Percentiles rank a stretch among this genome's conserved stretches.
Conservation (phyloP, 2,888 invertebrate genomes). For the Bedellia somnulentella region DNA sequence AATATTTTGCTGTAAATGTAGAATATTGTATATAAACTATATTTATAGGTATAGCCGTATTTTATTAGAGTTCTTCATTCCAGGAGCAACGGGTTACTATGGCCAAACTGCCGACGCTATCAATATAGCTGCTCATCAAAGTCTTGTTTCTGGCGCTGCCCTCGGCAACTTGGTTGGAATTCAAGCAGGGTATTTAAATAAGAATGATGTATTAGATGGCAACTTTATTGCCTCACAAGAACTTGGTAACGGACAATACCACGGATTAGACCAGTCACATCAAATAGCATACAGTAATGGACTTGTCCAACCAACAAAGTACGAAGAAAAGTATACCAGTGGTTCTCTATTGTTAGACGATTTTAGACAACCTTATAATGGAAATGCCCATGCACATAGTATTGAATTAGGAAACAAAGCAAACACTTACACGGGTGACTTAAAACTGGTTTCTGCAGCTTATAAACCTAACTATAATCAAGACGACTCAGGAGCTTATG, state of each 20-base stretch:
- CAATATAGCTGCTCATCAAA: constrained; percentile 50
- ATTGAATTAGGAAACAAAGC: background rate
- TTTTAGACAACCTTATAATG: constrained; percentile 35
- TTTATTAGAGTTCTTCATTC: constrained; percentile 11
- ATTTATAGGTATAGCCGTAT: no score
- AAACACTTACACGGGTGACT: background rate
- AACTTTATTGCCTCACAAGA: constrained; percentile 47
- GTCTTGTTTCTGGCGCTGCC: constrained; percentile 44
- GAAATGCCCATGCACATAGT: constrained; percentile 14
- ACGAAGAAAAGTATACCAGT: constrained; percentile 32
- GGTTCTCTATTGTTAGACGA: constrained; percentile 47
- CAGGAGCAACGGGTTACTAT: constrained; percentile 46
- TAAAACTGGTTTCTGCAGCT: no score
- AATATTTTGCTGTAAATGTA: no score
- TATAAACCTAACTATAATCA: constrained; percentile 12
- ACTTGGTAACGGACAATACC: constrained; percentile 16
- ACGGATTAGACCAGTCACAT: constrained; percentile 12
- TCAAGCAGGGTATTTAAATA: constrained; percentile 33
- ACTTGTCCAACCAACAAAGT: constrained; percentile 32
- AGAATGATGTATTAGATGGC: constrained; percentile 29
- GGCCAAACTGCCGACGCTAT: constrained; percentile 48
- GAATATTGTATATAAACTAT: no score
- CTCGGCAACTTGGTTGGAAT: constrained; percentile 45
- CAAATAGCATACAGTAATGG: constrained; percentile 16
- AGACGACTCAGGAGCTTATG: constrained; percentile 41